These are phyloP conservation scores for Nyctibius grandis DNA, from an alignment of 2,797 vertebrate genomes.

Conservation along the genomic window DNA sequence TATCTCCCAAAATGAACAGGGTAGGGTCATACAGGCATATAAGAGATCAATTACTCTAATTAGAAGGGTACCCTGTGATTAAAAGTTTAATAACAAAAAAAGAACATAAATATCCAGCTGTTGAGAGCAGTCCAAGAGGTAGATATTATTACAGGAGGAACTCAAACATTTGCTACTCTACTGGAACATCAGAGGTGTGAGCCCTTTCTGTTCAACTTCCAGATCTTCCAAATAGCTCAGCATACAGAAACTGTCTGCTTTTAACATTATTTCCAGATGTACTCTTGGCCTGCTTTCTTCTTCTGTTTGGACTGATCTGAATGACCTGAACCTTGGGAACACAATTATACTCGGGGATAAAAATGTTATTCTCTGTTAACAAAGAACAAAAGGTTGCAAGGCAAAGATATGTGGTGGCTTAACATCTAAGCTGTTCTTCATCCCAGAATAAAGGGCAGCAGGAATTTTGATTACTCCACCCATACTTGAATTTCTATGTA, in stretches of 20 bases:
- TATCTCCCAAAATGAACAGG: neutral
- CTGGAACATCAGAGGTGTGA: neutral
- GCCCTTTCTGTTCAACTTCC: neutral
- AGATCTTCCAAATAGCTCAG: neutral
- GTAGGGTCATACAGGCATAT: neutral
- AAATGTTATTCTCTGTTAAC: conserved; percentile 25
- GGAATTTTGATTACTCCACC: neutral
- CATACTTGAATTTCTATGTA: neutral
- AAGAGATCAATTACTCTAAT: neutral
- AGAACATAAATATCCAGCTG: neutral
- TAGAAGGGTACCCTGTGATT: neutral
- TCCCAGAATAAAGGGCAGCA: neutral
- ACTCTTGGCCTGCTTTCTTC: conserved; percentile 26
- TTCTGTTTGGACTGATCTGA: conserved; percentile 41
- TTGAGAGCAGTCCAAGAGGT: neutral
- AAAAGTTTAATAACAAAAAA: neutral
- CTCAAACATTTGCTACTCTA: neutral
- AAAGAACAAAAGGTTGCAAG: conserved; percentile 20
- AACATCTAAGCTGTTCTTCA: neutral
- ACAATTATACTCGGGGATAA: neutral
- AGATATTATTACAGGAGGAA: neutral
- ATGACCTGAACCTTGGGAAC: conserved; percentile 25
- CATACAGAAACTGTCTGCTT: neutral
- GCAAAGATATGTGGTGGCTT: neutral
- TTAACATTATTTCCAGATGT: conserved; percentile 65